Evolutionary conservation across 2,888 invertebrate genomes (phyloP), one percentile per base, ranked within the genome.

Genomic region (Hanleya hanleyi): DNA sequence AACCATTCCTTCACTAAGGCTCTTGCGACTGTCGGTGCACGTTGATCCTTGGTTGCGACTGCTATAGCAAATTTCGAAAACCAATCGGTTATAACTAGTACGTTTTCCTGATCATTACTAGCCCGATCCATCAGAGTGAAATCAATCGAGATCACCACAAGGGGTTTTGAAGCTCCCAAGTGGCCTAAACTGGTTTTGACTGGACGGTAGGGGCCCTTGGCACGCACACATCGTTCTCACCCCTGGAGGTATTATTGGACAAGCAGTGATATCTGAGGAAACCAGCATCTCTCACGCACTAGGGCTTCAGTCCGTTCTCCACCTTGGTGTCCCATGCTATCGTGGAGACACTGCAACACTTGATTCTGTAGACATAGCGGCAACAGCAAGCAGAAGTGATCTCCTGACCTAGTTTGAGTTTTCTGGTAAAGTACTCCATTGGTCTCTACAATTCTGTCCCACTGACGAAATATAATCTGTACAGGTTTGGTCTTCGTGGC

Each of bases 41-140:
- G 61, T 41, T 74, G 74, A 32, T 74, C 68, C n/a, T 41, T 57
- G 15, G 71, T 67, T 3, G 71, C 47, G 5, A 68, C 62, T 18
- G 69, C 74, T 26, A 26, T 12, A 15, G 71, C 9, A 51, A 51
- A 51, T 26, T 51, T 9, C 7, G 51, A 51, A 51, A 51, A 51
- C 51, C 51, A 51, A 22, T 51, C 51, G n/a, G 51, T 51, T 18
- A 51, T 51, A 7, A 51, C 51, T 22, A 51, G 22, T 22, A 51
- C 51, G 22, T 51, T 51, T 22, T 51, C 51, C 51, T 18, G 9
- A 6, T 26, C 51, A 26, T 51, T 51, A 51, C 51, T 51, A 26
- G 51, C 22, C 7, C 22, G 9, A 51, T 51, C 51, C 15, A 51
- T 9, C 67, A 65, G 18, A 6, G 35, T 68, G 22, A 26, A 68